A percentile compares a stretch with the other conserved stretches of the same genome.
Conservation (phyloP, 1,140 invertebrate genomes). For the Halotydeus destructor region DNA sequence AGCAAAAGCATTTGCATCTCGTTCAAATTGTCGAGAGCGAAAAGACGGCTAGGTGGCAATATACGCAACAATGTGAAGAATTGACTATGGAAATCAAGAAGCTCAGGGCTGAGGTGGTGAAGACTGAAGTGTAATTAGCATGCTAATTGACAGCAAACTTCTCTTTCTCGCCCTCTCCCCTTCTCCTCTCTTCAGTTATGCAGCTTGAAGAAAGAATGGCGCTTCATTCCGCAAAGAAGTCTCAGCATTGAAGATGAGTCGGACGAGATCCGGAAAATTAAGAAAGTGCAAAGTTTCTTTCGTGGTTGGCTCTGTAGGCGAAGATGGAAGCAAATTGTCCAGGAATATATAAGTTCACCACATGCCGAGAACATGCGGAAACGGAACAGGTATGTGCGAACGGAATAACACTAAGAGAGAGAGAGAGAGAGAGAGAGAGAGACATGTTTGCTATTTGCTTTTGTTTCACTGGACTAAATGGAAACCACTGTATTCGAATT, state of each 20-base stretch:
- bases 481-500: no score
- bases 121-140: no score
- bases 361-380: conserved; percentile 86
- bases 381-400: conserved; percentile 42
- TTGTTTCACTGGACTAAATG: background rate
- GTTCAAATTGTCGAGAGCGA: conserved; percentile 80
- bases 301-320: conserved; percentile 78
- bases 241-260: conserved; percentile 31
- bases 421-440: background rate
- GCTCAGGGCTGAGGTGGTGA: conserved; percentile 64
- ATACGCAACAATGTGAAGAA: conserved; percentile 77
- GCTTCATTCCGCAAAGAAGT: conserved; percentile 24
- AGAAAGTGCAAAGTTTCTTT: conserved; percentile 84
- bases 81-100: conserved; percentile 70
- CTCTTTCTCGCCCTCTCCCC: background rate
- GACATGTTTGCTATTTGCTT: background rate
- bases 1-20: conserved; percentile 77
- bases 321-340: conserved; percentile 84
- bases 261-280: conserved; percentile 54
- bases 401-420: background rate
- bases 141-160: background rate
- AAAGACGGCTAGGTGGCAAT: conserved; percentile 78
- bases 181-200: conserved; percentile 36
- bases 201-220: conserved; percentile 54
- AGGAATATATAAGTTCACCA: conserved; percentile 82